These are phyloP conservation scores for Ichneumoninae sp. DNA, from an alignment of 2,888 invertebrate species.

Conservation along the genomic window DNA sequence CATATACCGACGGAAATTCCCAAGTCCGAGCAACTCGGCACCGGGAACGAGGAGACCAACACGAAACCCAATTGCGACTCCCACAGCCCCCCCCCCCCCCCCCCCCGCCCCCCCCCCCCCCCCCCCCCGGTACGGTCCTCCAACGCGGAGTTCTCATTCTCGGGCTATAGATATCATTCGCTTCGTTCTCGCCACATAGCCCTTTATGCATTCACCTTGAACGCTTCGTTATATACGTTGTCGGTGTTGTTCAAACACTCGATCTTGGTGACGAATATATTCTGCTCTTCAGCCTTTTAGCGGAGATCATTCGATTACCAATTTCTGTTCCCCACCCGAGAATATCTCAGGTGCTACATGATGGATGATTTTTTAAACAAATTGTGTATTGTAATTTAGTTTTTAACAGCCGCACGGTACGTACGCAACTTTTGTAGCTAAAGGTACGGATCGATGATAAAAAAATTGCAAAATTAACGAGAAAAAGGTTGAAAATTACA, in stretches of 20 bases:
- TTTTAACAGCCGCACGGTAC: too few species aligned
- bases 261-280: neutral
- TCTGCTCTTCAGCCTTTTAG: neutral
- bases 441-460: too few species aligned
- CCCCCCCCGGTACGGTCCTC: constrained; percentile 48
- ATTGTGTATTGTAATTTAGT: too few species aligned
- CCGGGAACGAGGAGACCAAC: constrained; percentile 58
- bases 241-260: constrained; percentile 22
- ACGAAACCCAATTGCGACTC: constrained; percentile 68
- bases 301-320: neutral
- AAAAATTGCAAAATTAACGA: too few species aligned
- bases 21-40: constrained; percentile 73
- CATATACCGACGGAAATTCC: constrained; percentile 76
- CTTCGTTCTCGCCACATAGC: constrained; percentile 1
- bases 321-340: neutral
- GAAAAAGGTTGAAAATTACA: too few species aligned
- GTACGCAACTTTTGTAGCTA: too few species aligned
- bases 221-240: constrained; percentile 28
- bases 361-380: too few species aligned
- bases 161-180: constrained; percentile 60
- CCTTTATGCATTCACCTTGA: constrained; percentile 44
- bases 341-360: too few species aligned
- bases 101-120: too few species aligned
- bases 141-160: constrained; percentile 62
- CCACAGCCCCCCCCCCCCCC: too few species aligned